These are phyloP conservation scores for Atta cephalotes DNA, from an alignment of 1,140 invertebrate species.

Conservation along the genomic window DNA sequence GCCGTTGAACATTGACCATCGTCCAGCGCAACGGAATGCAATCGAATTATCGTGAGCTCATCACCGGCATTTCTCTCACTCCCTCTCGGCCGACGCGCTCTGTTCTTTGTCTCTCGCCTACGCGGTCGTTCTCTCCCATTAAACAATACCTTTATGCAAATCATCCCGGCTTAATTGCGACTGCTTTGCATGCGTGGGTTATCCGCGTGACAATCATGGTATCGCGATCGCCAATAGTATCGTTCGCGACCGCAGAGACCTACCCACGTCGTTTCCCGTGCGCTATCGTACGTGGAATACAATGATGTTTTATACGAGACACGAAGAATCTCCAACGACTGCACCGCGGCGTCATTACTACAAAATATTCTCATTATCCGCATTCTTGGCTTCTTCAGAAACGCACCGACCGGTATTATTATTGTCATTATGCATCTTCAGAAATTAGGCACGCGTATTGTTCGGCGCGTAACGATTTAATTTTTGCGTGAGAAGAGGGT, in stretches of 20 bases:
- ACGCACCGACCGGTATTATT: slow-evolving; percentile 21
- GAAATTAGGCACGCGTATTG: slow-evolving; percentile 54
- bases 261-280: slow-evolving; percentile 56
- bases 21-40: slow-evolving; percentile 66
- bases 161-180: slow-evolving; percentile 76
- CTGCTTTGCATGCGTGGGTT: slow-evolving; percentile 78
- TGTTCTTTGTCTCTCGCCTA: slow-evolving; percentile 47
- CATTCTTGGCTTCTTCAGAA: slow-evolving; percentile 39
- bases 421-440: slow-evolving; percentile 42
- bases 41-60: slow-evolving; percentile 77
- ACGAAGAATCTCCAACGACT: slow-evolving; percentile 21
- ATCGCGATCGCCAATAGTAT: slow-evolving; percentile 73
- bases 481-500: slow-evolving; percentile 19
- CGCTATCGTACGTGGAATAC: slow-evolving; percentile 43
- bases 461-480: slow-evolving; percentile 49
- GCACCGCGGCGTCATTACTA: neutral
- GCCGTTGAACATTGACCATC: slow-evolving; percentile 47
- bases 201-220: slow-evolving; percentile 75
- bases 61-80: slow-evolving; percentile 59
- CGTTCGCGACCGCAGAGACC: slow-evolving; percentile 48
- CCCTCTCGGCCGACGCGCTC: neutral
- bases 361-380: slow-evolving; percentile 51
- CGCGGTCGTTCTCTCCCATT: slow-evolving; percentile 66
- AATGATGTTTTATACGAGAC: slow-evolving; percentile 2
- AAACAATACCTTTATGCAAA: slow-evolving; percentile 80